A percentile compares a stretch with the other conserved stretches of the same genome.
These are phyloP conservation scores for Malaclemys terrapin DNA, from an alignment of 2,113 vertebrate genomes.

Conservation along the genomic window DNA sequence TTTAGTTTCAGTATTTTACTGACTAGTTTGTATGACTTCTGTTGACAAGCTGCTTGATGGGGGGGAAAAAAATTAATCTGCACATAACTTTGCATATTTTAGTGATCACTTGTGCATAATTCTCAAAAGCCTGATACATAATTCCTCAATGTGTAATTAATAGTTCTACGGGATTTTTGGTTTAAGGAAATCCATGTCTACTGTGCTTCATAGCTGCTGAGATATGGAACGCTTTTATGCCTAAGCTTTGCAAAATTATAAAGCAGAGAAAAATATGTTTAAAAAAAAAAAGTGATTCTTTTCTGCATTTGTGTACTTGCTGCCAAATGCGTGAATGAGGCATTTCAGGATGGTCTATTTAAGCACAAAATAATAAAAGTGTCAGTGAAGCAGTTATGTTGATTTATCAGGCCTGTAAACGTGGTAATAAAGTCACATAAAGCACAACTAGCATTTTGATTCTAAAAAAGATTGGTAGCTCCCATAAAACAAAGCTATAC, in stretches of 20 bases:
- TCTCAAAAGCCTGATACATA: background rate
- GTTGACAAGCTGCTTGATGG: background rate
- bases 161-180: background rate
- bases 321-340: background rate
- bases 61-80: background rate
- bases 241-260: background rate
- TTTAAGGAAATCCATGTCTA: background rate
- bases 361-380: background rate
- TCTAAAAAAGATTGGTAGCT: background rate
- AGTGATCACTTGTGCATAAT: background rate
- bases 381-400: background rate
- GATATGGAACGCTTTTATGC: background rate
- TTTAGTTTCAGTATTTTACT: background rate
- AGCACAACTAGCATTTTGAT: background rate
- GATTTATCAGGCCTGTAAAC: background rate
- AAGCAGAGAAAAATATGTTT: background rate
- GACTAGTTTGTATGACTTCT: background rate
- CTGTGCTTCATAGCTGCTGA: background rate
- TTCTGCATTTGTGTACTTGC: background rate
- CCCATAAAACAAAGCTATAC: accelerated
- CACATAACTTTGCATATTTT: background rate
- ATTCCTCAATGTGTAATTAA: background rate
- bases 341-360: background rate
- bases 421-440: background rate
- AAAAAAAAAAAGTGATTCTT: background rate